Conservation (phyloP, 2,888 invertebrate genomes). For the Drosophila percnosoma region DNA sequence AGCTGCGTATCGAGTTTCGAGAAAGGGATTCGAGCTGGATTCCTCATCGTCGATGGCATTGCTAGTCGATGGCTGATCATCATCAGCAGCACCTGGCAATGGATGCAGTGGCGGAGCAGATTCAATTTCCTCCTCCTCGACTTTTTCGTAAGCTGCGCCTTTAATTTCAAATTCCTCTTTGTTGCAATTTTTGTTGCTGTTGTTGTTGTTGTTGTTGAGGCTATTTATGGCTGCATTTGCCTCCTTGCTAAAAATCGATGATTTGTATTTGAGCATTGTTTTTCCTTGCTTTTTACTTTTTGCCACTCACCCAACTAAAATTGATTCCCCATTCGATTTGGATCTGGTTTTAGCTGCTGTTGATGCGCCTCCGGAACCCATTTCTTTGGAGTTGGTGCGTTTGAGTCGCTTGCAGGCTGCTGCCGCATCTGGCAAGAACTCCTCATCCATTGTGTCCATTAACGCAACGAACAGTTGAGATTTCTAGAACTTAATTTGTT, state of each 20-base stretch:
- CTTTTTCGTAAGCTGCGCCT: background rate
- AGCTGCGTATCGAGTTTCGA: no score
- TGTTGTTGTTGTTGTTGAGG: conserved; percentile 39
- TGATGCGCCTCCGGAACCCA: conserved; percentile 13
- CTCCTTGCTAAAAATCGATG: conserved; percentile 46
- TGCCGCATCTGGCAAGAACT: conserved; percentile 25
- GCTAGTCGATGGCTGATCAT: background rate
- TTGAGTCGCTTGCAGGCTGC: conserved; percentile 61
- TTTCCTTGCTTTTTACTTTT: background rate
- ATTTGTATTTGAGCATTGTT: conserved; percentile 1
- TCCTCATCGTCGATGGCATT: background rate
- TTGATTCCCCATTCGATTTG: background rate
- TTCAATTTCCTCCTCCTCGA: background rate
- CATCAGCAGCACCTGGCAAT: background rate
- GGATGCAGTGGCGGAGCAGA: background rate
- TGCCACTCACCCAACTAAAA: conserved; percentile 24
- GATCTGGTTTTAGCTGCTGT: conserved; percentile 5
- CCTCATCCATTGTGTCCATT: conserved; percentile 55
- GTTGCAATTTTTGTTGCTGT: background rate
- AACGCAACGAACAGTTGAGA: background rate
- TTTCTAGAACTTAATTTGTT: background rate
- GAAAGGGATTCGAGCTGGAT: background rate
- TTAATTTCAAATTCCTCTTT: background rate
- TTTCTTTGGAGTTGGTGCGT: conserved; percentile 31
- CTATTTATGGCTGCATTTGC: conserved; percentile 23